These are phyloP conservation scores for Phrynocephalus vlangalii DNA, from an alignment of 2,797 vertebrate species.

Conservation along the genomic window DNA sequence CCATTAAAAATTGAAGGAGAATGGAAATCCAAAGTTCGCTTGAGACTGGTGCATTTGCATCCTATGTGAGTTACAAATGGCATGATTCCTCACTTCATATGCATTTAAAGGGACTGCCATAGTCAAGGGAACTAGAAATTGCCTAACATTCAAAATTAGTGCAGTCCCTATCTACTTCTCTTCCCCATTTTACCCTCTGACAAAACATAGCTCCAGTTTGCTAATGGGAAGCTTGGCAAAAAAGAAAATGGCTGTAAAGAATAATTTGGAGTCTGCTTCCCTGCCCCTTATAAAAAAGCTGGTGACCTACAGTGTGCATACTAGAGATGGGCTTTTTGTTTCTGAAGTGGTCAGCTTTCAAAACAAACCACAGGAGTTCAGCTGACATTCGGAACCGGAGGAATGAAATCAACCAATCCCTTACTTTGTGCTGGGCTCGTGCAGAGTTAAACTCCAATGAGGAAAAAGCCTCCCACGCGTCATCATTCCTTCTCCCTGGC, in stretches of 20 bases:
- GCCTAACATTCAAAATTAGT: background rate
- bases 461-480: no score
- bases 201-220: background rate
- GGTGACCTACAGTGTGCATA: background rate
- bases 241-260: background rate
- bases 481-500: no score
- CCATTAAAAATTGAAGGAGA: conserved; percentile 57
- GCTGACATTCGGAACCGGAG: no score
- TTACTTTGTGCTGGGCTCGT: no score
- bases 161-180: background rate
- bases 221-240: background rate
- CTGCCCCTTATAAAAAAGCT: background rate
- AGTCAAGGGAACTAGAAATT: background rate
- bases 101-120: background rate
- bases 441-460: no score
- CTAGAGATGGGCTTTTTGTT: background rate
- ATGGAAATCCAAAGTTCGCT: background rate
- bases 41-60: background rate
- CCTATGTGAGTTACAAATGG: background rate
- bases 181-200: no score
- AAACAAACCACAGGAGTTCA: no score
- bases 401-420: no score
- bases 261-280: background rate
- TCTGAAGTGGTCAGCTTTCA: no score
- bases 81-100: background rate